Evolutionary conservation across 2,113 vertebrate species (phyloP).

Genomic region (Pitta sordida): DNA sequence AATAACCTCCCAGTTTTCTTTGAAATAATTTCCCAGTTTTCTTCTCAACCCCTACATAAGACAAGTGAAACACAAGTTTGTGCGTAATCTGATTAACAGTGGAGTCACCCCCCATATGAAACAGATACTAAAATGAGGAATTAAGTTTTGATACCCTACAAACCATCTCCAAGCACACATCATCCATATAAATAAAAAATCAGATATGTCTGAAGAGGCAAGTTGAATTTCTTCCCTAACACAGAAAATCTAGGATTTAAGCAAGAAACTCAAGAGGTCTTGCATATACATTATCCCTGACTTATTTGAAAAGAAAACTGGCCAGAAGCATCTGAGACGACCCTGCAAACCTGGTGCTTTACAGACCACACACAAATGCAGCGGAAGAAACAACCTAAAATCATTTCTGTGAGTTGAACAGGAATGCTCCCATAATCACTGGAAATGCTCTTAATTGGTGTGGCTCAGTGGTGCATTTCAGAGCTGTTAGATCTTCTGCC

Average conservation of each 20-base stretch:
- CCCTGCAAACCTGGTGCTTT: not conserved
- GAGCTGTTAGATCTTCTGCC: conserved; percentile 28
- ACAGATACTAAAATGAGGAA: not conserved
- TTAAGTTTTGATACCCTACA: not conserved
- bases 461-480: conserved; percentile 20
- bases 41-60: not conserved
- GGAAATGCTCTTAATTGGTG: conserved; percentile 54
- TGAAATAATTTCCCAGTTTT: not conserved
- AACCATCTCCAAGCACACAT: not conserved
- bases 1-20: not conserved
- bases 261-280: not conserved
- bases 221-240: not conserved
- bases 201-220: not conserved
- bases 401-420: not conserved
- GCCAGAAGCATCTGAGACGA: not conserved
- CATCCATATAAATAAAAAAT: not conserved
- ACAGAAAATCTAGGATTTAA: not conserved
- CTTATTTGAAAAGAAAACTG: not conserved
- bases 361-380: conserved; percentile 12
- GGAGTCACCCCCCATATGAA: not conserved
- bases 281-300: not conserved
- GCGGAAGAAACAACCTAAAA: not conserved
- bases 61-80: not conserved
- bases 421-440: conserved; percentile 20
- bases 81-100: not conserved